Conservation (phyloP, 2,888 invertebrate genomes). For the Coelogynopora nodosa region DNA sequence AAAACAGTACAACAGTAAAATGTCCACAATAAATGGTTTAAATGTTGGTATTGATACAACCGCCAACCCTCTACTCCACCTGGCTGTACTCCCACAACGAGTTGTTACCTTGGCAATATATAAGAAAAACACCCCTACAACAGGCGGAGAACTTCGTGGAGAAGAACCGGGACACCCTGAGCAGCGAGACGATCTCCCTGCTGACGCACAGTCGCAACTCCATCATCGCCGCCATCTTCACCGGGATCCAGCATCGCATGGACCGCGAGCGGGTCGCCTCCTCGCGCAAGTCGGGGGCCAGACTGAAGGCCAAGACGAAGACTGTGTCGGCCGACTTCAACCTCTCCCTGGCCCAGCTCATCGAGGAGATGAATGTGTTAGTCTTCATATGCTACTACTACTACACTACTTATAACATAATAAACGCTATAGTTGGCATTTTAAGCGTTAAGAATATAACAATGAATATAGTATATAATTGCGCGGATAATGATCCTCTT, state of each 20-base stretch:
- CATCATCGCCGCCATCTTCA: background rate
- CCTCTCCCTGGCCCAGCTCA: background rate
- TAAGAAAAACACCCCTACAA: too few species aligned
- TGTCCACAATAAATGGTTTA: too few species aligned
- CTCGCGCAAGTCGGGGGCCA: background rate
- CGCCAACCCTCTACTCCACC: too few species aligned
- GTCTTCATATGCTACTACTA: background rate
- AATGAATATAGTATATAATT: background rate
- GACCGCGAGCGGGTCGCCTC: background rate
- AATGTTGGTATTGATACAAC: too few species aligned
- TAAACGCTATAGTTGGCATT: background rate
- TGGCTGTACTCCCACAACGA: too few species aligned
- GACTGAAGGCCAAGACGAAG: background rate
- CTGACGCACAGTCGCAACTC: background rate
- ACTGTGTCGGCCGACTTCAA: constrained; percentile 21
- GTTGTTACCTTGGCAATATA: too few species aligned
- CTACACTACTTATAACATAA: too few species aligned
- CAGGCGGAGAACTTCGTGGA: constrained; percentile 14
- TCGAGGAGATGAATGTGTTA: constrained; percentile 24
- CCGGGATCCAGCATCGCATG: too few species aligned
- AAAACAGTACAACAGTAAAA: too few species aligned
- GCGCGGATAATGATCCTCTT: background rate
- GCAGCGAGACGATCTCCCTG: background rate
- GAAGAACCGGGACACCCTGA: constrained; percentile 22
- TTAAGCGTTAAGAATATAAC: background rate